Evolutionary conservation across 2,888 invertebrate species (phyloP).

Genomic region (Dermolepida albohirtum): DNA sequence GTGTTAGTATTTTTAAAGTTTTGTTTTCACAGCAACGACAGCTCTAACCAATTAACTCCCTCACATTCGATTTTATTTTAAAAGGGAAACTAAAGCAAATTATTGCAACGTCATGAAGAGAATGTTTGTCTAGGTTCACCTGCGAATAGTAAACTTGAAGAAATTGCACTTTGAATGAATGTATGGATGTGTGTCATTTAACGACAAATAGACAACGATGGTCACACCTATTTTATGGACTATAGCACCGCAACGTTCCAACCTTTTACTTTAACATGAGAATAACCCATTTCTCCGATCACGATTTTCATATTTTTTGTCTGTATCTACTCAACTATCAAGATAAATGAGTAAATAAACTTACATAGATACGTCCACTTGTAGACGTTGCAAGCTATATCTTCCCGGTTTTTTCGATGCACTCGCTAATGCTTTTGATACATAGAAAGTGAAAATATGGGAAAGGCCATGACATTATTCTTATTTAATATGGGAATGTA

Average conservation of each 20-base stretch:
- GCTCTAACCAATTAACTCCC: too few relatives aligned
- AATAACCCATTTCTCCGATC: slow-evolving; percentile 24
- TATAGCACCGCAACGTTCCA: not conserved
- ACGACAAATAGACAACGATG: not conserved
- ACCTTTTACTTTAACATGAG: slow-evolving; percentile 19
- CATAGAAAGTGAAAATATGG: slow-evolving; percentile 23
- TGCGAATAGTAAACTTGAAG: too few relatives aligned
- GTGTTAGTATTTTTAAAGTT: too few relatives aligned
- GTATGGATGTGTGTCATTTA: too few relatives aligned
- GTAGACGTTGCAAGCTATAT: not conserved
- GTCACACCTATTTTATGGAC: slow-evolving; percentile 13
- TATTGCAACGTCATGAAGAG: not conserved
- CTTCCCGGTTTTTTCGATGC: not conserved
- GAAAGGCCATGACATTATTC: slow-evolving; percentile 7
- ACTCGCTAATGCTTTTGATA: slow-evolving; percentile 14
- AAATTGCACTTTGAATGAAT: too few relatives aligned
- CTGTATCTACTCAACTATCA: not conserved
- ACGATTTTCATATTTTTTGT: slow-evolving; percentile 4
- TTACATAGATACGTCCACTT: too few relatives aligned
- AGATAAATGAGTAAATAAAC: not conserved
- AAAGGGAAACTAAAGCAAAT: slow-evolving; percentile 7
- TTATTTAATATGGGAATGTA: not conserved
- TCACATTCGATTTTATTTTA: not conserved
- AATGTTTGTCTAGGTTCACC: not conserved
- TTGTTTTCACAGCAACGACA: too few relatives aligned